Percentiles rank a stretch among this genome's conserved stretches.
Evolutionary conservation across 2,113 vertebrate species (phyloP).

Genomic region (Orientallactaga bullata): DNA sequence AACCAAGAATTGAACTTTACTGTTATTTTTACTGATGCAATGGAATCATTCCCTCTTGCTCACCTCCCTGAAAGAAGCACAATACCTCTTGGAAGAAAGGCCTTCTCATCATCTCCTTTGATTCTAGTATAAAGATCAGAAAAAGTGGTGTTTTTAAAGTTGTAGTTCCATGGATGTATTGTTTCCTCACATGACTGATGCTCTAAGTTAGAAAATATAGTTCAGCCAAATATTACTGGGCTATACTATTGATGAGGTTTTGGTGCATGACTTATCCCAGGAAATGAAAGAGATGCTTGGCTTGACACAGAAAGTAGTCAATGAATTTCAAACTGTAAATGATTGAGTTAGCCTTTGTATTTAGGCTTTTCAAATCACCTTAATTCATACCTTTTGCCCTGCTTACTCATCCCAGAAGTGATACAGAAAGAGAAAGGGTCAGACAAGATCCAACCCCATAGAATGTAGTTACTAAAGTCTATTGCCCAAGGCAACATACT

Average conservation of each 20-base stretch:
- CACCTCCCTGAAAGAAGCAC: constrained; percentile 3
- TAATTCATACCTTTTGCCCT: constrained; percentile 71
- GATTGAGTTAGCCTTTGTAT: constrained; percentile 59
- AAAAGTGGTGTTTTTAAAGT: constrained; percentile 42
- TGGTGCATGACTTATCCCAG: constrained; percentile 50
- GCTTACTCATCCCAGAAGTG: constrained; percentile 55
- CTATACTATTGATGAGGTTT: constrained; percentile 59
- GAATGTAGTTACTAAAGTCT: constrained; percentile 52
- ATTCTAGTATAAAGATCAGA: constrained; percentile 40
- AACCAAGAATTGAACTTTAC: constrained; percentile 47
- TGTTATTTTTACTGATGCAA: constrained; percentile 38
- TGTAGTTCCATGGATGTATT: constrained; percentile 45
- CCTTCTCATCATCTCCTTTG: constrained; percentile 12
- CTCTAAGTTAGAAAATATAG: constrained; percentile 57
- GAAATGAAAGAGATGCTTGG: constrained; percentile 1
- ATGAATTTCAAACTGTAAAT: constrained; percentile 56
- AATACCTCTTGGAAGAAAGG: constrained; percentile 15
- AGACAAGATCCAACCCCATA: constrained; percentile 48
- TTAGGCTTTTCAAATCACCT: constrained; percentile 64
- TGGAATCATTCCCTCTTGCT: constrained; percentile 4
- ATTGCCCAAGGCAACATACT: constrained; percentile 47
- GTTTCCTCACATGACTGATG: constrained; percentile 33
- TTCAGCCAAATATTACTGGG: constrained; percentile 46
- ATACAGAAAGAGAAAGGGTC: constrained; percentile 45
- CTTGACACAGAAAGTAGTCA: constrained; percentile 38